These are phyloP conservation scores for Arrhopalites spinosus DNA, from an alignment of 2,888 invertebrate species.

Conservation along the genomic window DNA sequence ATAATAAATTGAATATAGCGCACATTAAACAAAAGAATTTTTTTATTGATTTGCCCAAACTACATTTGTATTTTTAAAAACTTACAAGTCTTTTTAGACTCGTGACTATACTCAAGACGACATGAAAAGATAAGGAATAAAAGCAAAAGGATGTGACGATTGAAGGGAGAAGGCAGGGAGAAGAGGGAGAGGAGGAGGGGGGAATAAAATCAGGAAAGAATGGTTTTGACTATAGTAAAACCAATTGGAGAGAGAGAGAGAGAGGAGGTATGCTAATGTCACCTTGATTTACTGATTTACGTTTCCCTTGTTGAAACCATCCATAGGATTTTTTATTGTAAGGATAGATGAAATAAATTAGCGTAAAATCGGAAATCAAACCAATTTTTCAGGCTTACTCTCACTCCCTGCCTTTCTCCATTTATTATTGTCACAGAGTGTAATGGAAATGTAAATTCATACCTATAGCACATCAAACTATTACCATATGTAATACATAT, in stretches of 20 bases:
- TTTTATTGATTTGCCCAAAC: too few relatives aligned
- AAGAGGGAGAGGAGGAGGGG: too few relatives aligned
- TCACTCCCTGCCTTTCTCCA: slow-evolving; percentile 30
- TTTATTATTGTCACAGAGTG: slow-evolving; percentile 35
- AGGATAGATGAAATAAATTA: slow-evolving; percentile 27
- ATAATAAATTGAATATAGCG: too few relatives aligned
- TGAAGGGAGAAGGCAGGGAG: too few relatives aligned
- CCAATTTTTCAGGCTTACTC: slow-evolving; percentile 38
- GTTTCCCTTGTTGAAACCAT: slow-evolving; percentile 31
- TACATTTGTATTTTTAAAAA: too few relatives aligned
- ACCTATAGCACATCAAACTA: slow-evolving; percentile 7
- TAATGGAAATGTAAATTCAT: slow-evolving; percentile 36
- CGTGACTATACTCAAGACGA: too few relatives aligned
- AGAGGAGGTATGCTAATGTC: slow-evolving; percentile 31
- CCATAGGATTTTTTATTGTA: slow-evolving; percentile 28
- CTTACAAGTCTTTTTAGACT: too few relatives aligned
- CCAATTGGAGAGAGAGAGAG: neutral
- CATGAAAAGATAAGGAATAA: too few relatives aligned
- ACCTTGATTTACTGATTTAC: slow-evolving; percentile 30
- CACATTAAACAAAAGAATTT: too few relatives aligned
- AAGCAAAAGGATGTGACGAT: too few relatives aligned
- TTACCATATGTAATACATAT: slow-evolving; percentile 1
- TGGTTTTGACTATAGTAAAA: too few relatives aligned
- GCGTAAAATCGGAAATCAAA: slow-evolving; percentile 38
- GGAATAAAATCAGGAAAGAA: neutral